Evolutionary conservation across 2,797 vertebrate species (phyloP).

Genomic region (Sebastes iracundus): DNA sequence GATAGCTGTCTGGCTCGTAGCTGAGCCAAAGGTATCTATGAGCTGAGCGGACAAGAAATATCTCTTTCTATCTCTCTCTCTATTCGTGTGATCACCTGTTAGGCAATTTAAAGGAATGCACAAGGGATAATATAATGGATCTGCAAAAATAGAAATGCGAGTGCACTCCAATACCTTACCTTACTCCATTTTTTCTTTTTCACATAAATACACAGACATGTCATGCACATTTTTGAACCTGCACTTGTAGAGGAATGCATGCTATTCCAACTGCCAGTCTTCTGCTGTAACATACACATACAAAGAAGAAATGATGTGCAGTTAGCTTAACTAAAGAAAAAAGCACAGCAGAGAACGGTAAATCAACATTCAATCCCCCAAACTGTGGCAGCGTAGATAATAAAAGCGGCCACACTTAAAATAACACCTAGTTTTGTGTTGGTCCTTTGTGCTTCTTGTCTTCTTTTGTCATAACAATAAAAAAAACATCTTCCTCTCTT

Average conservation of each 20-base stretch:
- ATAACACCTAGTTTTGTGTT: not conserved
- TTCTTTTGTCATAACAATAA: constrained; percentile 29
- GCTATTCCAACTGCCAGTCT: constrained; percentile 7
- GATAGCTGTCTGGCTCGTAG: no score
- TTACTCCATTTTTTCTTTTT: no score
- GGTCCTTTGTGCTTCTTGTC: constrained; percentile 6
- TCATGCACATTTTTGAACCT: no score
- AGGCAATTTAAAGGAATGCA: no score
- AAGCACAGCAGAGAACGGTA: constrained; percentile 15
- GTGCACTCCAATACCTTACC: no score
- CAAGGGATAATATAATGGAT: no score
- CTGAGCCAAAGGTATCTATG: no score
- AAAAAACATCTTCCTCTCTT: constrained; percentile 22
- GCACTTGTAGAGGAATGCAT: not conserved
- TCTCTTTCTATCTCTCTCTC: not conserved
- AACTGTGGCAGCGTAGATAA: constrained; percentile 31
- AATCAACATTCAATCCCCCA: constrained; percentile 35
- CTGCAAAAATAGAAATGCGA: no score
- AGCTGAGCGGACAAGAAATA: no score
- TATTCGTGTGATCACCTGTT: not conserved
- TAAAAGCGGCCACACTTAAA: constrained; percentile 30
- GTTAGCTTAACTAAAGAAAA: constrained; percentile 27
- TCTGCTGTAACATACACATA: constrained; percentile 8
- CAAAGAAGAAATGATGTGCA: constrained; percentile 20
- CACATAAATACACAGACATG: not conserved